Evolutionary conservation across 2,113 vertebrate species (phyloP), one percentile per base, ranked within the genome.

Genomic region (Grammomys surdaster): DNA sequence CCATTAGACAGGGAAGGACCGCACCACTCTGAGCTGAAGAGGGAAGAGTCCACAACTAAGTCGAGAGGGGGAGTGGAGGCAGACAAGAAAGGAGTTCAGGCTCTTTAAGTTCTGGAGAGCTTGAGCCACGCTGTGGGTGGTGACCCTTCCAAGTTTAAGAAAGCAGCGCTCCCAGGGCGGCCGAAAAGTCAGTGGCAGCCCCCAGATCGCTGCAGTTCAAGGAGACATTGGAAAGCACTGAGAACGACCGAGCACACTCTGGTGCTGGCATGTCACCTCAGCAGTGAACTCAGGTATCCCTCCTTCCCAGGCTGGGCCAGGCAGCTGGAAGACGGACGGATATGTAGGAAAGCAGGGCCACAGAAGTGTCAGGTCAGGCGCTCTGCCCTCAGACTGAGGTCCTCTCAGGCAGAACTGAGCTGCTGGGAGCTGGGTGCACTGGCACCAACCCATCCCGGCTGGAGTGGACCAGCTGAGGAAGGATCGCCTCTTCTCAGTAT

Each of bases 201-300:
- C 28, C 14, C 2, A 19, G 56, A 20, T 78, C 0, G 9, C 36
- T 40, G 7, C 46, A 5, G 56, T 2, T n/a, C 48, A 67, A n/a
- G 7, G 46, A 28, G 77, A 51, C 69, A 10, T 2, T 9, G 13
- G 63, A 33, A 28, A 20, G 9, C 9, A 14, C 24, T 40, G 20
- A 2, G 0, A 43, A 51, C 14, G 4, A 17, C 46, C 0, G 3
- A 5, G 1, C 20, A 4, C 3, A 17, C 3, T 10, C 24, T 2
- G 48, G 36, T 13, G 14, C 1, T 10, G 33, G 46, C 22, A 56
- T 48, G n/a, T 14, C 20, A 31, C 26, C 26, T 0, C 2, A 14
- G 69, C 58, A 60, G 17, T 4, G 3, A 33, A 58, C 7, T 26
- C 26, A 11, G 11, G 10, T 22, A 22, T 22, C 19, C 17, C 22